Conservation (phyloP, 1,140 invertebrate species). For the Drosophila jambulina region DNA sequence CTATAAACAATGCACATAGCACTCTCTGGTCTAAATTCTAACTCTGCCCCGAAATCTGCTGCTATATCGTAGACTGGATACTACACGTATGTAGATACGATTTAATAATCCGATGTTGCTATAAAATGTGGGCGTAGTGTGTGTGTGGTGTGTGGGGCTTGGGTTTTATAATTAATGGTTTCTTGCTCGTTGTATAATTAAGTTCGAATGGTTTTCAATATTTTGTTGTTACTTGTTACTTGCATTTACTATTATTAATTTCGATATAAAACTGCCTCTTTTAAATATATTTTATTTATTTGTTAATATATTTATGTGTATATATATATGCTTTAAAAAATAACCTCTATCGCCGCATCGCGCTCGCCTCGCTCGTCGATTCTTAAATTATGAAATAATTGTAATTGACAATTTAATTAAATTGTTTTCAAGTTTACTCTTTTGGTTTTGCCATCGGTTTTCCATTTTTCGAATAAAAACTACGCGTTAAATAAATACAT, state of each 20-base stretch:
- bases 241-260: constrained; percentile 78
- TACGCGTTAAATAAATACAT: constrained; percentile 78
- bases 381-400: constrained; percentile 82
- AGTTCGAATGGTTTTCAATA: constrained; percentile 84
- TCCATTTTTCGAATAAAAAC: constrained; percentile 62
- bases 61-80: constrained; percentile 42
- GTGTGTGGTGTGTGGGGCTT: constrained; percentile 10
- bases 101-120: constrained; percentile 59
- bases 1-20: constrained; percentile 82
- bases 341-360: constrained; percentile 66
- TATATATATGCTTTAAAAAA: constrained; percentile 80
- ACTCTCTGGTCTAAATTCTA: constrained; percentile 79
- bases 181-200: constrained; percentile 84
- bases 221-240: constrained; percentile 62
- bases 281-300: constrained; percentile 55
- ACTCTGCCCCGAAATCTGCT: constrained; percentile 54
- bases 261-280: constrained; percentile 81
- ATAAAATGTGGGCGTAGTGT: constrained; percentile 64
- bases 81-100: constrained; percentile 59
- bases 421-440: constrained; percentile 64
- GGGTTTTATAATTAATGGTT: constrained; percentile 57
- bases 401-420: constrained; percentile 83
- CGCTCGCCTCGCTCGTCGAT: constrained; percentile 63
- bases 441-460: constrained; percentile 24
- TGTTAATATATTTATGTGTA: constrained; percentile 63